A percentile compares a stretch with the other conserved stretches of the same genome.
Conservation (phyloP, 2,113 vertebrate species). For the Pseudopipra pipra region DNA sequence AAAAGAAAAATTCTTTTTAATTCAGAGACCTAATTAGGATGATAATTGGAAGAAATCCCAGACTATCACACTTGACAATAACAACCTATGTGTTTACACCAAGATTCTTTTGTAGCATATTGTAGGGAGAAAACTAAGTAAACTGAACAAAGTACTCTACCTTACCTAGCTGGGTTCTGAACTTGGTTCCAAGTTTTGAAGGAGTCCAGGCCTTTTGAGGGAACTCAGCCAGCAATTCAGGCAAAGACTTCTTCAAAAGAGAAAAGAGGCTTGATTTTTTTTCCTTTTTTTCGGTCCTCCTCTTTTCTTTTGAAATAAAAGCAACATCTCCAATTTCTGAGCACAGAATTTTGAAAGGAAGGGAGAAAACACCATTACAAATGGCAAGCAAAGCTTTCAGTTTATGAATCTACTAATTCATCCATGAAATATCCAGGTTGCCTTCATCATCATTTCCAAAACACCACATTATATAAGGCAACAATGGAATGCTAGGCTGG, state of each 20-base stretch:
- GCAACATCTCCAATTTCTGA: background rate
- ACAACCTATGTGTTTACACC: background rate
- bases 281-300: background rate
- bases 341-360: background rate
- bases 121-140: background rate
- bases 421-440: conserved; percentile 43
- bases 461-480: conserved; percentile 38
- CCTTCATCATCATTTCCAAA: conserved; percentile 56
- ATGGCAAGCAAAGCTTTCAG: conserved; percentile 22
- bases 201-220: background rate
- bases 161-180: background rate
- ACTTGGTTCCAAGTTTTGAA: background rate
- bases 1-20: background rate
- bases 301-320: conserved; percentile 16
- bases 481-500: conserved; percentile 24
- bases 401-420: conserved; percentile 53
- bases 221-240: background rate
- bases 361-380: background rate
- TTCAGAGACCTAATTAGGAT: background rate
- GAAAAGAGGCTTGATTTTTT: background rate
- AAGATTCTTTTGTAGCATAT: background rate
- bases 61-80: background rate
- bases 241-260: conserved; percentile 1
- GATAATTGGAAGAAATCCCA: background rate
- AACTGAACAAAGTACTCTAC: background rate